Conservation (phyloP, 2,113 vertebrate genomes). For the Elanoides forficatus region DNA sequence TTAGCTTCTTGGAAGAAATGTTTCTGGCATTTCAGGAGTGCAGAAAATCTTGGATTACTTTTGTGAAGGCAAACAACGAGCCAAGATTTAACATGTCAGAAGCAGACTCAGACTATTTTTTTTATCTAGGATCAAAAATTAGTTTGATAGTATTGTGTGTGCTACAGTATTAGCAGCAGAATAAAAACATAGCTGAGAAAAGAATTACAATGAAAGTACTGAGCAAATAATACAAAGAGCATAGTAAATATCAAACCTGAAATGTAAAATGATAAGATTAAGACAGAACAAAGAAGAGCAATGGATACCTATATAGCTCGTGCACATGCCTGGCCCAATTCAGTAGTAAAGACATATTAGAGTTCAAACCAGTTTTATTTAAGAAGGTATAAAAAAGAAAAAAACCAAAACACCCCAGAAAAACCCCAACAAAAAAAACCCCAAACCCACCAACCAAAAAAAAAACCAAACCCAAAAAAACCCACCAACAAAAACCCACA, state of each 20-base stretch:
- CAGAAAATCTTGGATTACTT: not conserved
- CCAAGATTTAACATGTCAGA: not conserved
- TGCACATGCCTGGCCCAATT: not conserved
- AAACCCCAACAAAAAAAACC: too few species aligned
- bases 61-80: not conserved
- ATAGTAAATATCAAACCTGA: conserved; percentile 9
- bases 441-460: too few species aligned
- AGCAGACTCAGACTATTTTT: not conserved
- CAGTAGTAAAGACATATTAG: not conserved
- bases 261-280: not conserved
- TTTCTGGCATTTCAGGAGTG: not conserved
- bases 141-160: not conserved
- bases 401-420: too few species aligned
- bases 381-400: not conserved
- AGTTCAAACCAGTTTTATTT: not conserved
- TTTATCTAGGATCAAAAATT: not conserved
- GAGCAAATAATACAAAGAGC: conserved; percentile 10
- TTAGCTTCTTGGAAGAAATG: not conserved
- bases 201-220: not conserved
- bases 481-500: too few species aligned
- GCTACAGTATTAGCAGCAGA: not conserved
- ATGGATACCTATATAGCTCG: not conserved
- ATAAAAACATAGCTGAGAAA: not conserved
- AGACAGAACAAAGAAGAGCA: not conserved
- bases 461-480: too few species aligned